Evolutionary conservation across 1,140 invertebrate species (phyloP).

Genomic region (Paracyclopina nana): DNA sequence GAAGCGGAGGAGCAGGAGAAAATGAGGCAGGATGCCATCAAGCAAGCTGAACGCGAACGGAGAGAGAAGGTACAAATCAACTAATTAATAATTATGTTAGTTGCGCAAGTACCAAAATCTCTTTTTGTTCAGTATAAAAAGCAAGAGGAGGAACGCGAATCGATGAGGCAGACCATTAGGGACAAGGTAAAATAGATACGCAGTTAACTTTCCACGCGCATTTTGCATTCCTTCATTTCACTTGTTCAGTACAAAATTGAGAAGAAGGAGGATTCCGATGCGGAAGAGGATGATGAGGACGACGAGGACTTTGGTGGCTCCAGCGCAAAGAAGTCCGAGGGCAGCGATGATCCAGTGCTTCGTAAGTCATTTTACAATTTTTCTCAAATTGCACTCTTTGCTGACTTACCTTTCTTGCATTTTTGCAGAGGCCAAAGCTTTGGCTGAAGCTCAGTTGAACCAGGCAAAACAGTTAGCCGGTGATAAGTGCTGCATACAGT

Average conservation of each 20-base stretch:
- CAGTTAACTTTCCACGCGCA: background rate
- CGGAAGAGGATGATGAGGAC: constrained; percentile 6
- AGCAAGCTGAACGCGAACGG: constrained; percentile 7
- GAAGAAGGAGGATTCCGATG: background rate
- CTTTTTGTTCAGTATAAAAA: too few species aligned
- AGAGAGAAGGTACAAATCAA: too few species aligned
- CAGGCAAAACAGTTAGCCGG: background rate
- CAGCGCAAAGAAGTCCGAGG: background rate
- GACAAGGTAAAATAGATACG: constrained; percentile 8
- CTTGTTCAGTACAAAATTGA: background rate
- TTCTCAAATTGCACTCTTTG: background rate
- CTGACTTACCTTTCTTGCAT: background rate
- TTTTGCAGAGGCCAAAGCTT: constrained; percentile 9
- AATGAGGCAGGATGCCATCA: constrained; percentile 12
- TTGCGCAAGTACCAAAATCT: too few species aligned
- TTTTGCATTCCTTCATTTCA: background rate
- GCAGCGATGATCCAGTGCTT: constrained; percentile 2
- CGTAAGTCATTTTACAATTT: background rate
- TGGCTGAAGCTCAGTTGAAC: constrained; percentile 6
- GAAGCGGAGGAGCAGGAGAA: constrained; percentile 11
- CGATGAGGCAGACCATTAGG: constrained; percentile 4
- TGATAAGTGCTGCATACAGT: constrained; percentile 2
- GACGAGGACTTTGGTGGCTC: background rate
- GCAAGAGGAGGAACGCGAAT: constrained; percentile 14
- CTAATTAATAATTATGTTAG: too few species aligned